Evolutionary conservation across 2,797 vertebrate genomes (phyloP).

Genomic region (Hypotaenidia philippensis): DNA sequence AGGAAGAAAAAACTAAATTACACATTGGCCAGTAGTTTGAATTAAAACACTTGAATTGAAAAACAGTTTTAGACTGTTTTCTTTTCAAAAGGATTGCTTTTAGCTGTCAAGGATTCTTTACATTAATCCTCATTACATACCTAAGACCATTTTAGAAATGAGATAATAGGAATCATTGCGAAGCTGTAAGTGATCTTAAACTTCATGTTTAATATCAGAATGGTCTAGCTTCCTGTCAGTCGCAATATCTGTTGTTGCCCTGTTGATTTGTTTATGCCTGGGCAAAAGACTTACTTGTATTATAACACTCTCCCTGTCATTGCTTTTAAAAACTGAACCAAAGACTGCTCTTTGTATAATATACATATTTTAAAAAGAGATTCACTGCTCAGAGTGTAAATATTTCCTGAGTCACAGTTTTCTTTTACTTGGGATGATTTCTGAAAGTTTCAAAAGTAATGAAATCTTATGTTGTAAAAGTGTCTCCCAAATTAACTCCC

Average conservation of each 20-base stretch:
- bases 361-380: not conserved
- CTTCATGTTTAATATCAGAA: constrained; percentile 14
- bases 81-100: not conserved
- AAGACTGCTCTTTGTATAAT: not conserved
- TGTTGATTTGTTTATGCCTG: not conserved
- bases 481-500: not conserved
- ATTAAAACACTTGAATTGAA: not conserved
- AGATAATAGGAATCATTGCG: constrained; percentile 5
- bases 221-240: not conserved
- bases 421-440: not conserved
- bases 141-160: not conserved
- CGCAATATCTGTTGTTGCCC: not conserved
- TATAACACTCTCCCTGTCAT: constrained; percentile 1
- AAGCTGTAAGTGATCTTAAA: not conserved
- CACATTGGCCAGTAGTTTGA: not conserved
- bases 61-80: not conserved
- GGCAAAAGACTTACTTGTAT: not conserved
- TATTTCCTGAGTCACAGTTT: not conserved
- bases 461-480: not conserved
- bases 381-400: not conserved
- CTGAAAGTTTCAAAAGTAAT: not conserved
- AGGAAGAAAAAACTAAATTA: not conserved
- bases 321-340: constrained; percentile 23
- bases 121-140: not conserved
- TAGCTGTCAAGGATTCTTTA: not conserved